phyloP scores from a whole-genome alignment of 2,113 vertebrate genomes.

The Polyodon spathula region DNA sequence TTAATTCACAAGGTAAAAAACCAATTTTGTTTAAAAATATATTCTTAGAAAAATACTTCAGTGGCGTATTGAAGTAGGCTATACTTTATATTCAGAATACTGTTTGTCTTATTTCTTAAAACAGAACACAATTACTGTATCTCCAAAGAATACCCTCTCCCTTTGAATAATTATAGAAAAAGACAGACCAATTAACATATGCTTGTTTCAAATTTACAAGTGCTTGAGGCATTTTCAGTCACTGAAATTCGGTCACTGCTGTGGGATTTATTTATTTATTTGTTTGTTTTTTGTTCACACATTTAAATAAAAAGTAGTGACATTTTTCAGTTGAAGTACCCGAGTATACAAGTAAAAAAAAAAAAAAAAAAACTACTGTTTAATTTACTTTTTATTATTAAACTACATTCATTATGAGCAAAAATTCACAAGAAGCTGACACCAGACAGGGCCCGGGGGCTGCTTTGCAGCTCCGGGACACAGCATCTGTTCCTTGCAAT shows the following conservation, averaged over 20 bases:
- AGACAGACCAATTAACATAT: slow-evolving; percentile 59
- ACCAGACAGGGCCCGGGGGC: slow-evolving; percentile 43
- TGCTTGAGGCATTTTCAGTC: slow-evolving; percentile 34
- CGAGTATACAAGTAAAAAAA: slow-evolving; percentile 24
- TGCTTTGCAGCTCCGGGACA: slow-evolving; percentile 34
- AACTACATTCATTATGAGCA: slow-evolving; percentile 22
- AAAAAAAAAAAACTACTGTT: slow-evolving; percentile 36
- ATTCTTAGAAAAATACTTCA: no score
- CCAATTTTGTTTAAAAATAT: no score
- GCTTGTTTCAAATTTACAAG: slow-evolving; percentile 51
- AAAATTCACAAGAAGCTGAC: slow-evolving; percentile 18
- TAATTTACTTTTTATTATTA: slow-evolving; percentile 28
- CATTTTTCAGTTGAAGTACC: not conserved
- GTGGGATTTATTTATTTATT: no score
- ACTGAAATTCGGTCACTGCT: slow-evolving; percentile 6
- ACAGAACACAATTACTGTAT: slow-evolving; percentile 29
- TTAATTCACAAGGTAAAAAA: no score
- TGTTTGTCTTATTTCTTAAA: no score
- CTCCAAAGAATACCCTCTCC: slow-evolving; percentile 46
- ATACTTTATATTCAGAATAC: no score
- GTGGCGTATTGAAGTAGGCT: no score
- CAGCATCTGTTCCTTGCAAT: slow-evolving; percentile 47
- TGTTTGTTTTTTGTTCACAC: no score
- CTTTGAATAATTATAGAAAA: slow-evolving; percentile 56
- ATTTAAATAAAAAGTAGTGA: not conserved